These are phyloP conservation scores for Neodiprion pinetum DNA, from an alignment of 1,140 invertebrate genomes.

Conservation along the genomic window DNA sequence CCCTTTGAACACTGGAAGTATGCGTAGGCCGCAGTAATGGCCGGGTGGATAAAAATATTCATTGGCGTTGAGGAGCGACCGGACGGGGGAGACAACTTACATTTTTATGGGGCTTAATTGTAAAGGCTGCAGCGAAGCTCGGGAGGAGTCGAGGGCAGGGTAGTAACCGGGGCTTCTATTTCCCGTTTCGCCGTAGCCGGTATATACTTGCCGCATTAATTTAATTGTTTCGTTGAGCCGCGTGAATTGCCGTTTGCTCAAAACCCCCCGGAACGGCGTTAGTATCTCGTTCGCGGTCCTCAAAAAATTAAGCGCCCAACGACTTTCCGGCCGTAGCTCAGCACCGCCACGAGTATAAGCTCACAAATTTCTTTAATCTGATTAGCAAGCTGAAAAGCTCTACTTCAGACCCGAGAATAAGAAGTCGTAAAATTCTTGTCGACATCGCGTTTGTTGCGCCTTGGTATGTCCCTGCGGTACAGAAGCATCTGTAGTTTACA, in stretches of 20 bases:
- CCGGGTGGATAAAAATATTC: constrained; percentile 46
- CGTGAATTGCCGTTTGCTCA: constrained; percentile 17
- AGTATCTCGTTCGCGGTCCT: constrained; percentile 23
- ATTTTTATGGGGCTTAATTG: constrained; percentile 43
- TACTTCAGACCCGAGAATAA: too few species aligned
- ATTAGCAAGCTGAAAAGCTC: background rate
- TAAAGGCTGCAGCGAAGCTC: constrained; percentile 22
- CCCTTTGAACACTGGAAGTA: background rate
- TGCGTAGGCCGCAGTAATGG: constrained; percentile 29
- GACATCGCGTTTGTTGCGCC: background rate
- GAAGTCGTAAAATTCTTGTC: background rate
- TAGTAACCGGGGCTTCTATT: constrained; percentile 8
- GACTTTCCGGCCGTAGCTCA: background rate
- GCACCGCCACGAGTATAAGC: background rate
- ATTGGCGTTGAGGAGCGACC: constrained; percentile 28
- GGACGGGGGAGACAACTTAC: constrained; percentile 24
- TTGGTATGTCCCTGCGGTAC: too few species aligned
- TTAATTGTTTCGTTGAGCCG: constrained; percentile 31
- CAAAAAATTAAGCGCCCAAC: constrained; percentile 26
- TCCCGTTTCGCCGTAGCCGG: constrained; percentile 25
- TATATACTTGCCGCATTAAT: constrained; percentile 30
- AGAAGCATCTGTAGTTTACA: too few species aligned
- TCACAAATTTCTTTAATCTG: background rate
- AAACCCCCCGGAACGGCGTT: constrained; percentile 20
- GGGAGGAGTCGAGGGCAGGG: constrained; percentile 19